Percentiles rank a stretch among this genome's conserved stretches.
These are phyloP conservation scores for Styela plicata DNA, from an alignment of 23 tunicate species.

Conservation along the genomic window DNA sequence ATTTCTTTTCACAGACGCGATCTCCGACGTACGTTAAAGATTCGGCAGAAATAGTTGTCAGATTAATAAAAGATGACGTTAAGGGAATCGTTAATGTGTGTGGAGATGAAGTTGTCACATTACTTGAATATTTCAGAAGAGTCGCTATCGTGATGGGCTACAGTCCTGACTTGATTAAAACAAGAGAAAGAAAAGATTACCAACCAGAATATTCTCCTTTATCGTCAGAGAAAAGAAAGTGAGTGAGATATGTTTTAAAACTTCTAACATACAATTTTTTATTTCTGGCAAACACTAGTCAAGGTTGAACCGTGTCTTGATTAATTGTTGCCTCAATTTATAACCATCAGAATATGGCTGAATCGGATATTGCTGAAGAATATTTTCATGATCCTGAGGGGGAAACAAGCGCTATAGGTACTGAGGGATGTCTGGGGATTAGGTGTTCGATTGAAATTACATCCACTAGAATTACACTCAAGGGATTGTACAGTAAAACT, in stretches of 20 bases:
- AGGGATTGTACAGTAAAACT: no score
- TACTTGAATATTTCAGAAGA: neutral
- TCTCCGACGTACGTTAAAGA: slow-evolving; percentile 1
- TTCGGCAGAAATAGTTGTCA: neutral
- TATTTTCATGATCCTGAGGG: no score
- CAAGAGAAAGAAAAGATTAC: neutral
- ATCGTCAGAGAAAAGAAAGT: slow-evolving; percentile 16
- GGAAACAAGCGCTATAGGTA: no score
- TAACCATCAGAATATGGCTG: no score
- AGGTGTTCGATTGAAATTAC: no score
- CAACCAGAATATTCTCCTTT: slow-evolving; percentile 2
- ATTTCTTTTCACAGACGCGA: neutral
- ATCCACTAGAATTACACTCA: no score
- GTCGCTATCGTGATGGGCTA: neutral
- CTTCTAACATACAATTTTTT: neutral
- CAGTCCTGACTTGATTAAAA: neutral
- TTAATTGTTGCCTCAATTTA: neutral
- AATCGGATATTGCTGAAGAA: no score
- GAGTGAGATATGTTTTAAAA: neutral
- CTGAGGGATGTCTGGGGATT: no score
- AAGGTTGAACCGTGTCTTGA: no score
- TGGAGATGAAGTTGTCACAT: neutral
- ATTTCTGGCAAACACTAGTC: no score
- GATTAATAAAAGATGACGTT: neutral
- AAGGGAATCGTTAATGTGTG: slow-evolving; percentile 8